Conservation (phyloP, 2,888 invertebrate genomes). For the Pseudeuparius sepicola region DNA sequence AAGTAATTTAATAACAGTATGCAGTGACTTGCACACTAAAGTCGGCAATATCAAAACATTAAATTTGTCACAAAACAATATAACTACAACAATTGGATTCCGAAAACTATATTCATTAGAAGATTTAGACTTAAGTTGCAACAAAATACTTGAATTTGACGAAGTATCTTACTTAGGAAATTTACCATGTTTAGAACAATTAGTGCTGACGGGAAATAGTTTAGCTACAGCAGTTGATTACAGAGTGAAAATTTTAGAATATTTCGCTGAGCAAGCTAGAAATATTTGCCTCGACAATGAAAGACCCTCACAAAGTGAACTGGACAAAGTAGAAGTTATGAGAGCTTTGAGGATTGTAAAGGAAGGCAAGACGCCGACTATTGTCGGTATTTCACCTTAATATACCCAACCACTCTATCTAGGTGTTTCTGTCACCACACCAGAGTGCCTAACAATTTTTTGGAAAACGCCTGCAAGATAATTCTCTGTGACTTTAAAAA, state of each 20-base stretch:
- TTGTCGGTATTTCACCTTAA: too few species aligned
- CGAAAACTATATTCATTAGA: slow-evolving; percentile 79
- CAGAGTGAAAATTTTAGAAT: slow-evolving; percentile 78
- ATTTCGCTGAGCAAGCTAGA: slow-evolving; percentile 72
- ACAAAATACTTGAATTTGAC: slow-evolving; percentile 67
- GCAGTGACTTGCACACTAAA: slow-evolving; percentile 72
- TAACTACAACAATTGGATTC: slow-evolving; percentile 61
- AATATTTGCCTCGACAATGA: slow-evolving; percentile 85
- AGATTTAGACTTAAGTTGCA: slow-evolving; percentile 77
- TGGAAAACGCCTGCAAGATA: too few species aligned
- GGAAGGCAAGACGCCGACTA: slow-evolving; percentile 32
- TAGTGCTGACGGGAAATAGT: slow-evolving; percentile 83
- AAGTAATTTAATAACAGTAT: slow-evolving; percentile 62
- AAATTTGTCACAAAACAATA: slow-evolving; percentile 75
- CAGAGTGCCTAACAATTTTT: too few species aligned
- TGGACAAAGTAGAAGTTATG: slow-evolving; percentile 85
- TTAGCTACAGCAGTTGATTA: slow-evolving; percentile 83
- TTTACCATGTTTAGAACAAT: slow-evolving; percentile 76
- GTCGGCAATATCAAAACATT: slow-evolving; percentile 82
- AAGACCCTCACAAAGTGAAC: slow-evolving; percentile 73
- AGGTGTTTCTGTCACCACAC: too few species aligned
- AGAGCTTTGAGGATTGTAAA: slow-evolving; percentile 76
- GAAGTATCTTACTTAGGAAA: slow-evolving; percentile 72
- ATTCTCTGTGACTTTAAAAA: too few species aligned
- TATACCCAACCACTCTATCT: too few species aligned